A percentile compares a stretch with the other conserved stretches of the same genome.
Evolutionary conservation across 2,113 vertebrate species (phyloP).

Genomic region (Crypturellus undulatus): DNA sequence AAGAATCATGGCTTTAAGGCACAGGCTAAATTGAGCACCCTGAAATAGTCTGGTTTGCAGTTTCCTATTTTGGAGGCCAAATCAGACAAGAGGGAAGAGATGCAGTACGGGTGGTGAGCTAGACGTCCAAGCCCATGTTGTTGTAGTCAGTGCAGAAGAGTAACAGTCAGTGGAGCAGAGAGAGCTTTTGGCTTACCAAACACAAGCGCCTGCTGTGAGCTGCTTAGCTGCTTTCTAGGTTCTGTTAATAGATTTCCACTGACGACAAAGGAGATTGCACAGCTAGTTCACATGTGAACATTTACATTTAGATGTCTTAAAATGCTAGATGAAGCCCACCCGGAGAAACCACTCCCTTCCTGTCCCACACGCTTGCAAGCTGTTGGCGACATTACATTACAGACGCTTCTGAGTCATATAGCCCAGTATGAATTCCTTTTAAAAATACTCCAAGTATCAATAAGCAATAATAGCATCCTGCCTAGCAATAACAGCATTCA

Average conservation of each 20-base stretch:
- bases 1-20: background rate
- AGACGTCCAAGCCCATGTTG: background rate
- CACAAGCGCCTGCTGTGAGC: background rate
- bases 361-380: constrained; percentile 15
- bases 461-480: background rate
- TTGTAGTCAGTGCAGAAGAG: background rate
- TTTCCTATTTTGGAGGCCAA: background rate
- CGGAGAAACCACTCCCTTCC: constrained; percentile 11
- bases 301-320: constrained; percentile 23
- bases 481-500: background rate
- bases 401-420: constrained; percentile 11
- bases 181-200: background rate
- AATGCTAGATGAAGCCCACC: constrained; percentile 27
- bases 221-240: background rate
- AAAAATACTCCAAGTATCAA: background rate
- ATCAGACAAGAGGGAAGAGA: background rate
- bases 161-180: background rate
- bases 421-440: constrained; percentile 4
- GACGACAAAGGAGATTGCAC: background rate
- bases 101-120: background rate
- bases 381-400: background rate
- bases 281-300: background rate
- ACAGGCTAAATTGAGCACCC: background rate
- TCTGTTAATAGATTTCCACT: background rate
- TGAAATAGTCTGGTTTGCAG: background rate